Conservation (phyloP, 2,113 vertebrate species). For the Tauraco erythrolophus region DNA sequence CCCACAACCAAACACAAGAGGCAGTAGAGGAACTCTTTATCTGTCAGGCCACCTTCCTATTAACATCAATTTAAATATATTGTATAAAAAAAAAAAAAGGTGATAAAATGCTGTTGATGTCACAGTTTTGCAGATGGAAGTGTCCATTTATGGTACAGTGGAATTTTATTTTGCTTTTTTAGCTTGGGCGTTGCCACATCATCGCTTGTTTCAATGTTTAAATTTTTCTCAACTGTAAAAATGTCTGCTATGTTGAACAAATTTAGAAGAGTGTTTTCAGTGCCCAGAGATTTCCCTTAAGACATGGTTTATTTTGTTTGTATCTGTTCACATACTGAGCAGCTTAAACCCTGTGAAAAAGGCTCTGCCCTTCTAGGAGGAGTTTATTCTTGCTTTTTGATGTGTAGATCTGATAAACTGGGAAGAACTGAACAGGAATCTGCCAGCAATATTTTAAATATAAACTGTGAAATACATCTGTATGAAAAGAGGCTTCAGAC, state of each 20-base stretch:
- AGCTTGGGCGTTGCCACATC: not conserved
- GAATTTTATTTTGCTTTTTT: not conserved
- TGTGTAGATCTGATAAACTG: slow-evolving; percentile 35
- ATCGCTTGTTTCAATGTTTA: slow-evolving; percentile 14
- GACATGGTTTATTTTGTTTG: slow-evolving; percentile 30
- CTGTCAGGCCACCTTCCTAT: not conserved
- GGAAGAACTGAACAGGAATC: not conserved
- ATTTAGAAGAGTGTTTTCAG: slow-evolving; percentile 25
- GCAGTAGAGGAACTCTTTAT: not conserved
- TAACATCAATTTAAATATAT: not conserved
- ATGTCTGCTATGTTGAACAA: slow-evolving; percentile 35
- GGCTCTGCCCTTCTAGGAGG: not conserved
- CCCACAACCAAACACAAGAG: not conserved
- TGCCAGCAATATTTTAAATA: not conserved
- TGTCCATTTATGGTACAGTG: slow-evolving; percentile 7
- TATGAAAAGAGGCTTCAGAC: not conserved
- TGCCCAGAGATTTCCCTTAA: slow-evolving; percentile 12
- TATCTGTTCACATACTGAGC: not conserved
- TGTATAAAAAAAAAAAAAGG: not conserved
- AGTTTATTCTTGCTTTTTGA: slow-evolving; percentile 34
- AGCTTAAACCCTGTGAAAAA: not conserved
- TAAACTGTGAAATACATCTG: not conserved
- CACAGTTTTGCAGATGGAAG: not conserved
- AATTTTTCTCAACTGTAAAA: slow-evolving; percentile 39
- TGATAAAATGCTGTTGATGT: not conserved